Conservation (phyloP, 2,888 invertebrate species). For the Brenthis hecate region DNA sequence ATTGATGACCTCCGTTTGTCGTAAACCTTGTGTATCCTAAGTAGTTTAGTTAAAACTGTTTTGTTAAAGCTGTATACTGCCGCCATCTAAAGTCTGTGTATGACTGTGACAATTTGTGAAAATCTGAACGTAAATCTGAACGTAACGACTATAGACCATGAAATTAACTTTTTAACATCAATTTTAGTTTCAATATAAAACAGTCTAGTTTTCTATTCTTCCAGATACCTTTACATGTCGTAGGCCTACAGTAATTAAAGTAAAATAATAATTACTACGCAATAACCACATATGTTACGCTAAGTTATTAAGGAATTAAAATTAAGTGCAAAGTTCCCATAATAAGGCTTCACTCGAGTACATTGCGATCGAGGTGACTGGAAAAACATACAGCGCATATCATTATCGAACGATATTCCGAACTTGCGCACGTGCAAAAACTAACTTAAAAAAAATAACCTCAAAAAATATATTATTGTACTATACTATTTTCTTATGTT, state of each 20-base stretch:
- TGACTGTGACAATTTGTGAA: too few species aligned
- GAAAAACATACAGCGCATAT: slow-evolving; percentile 27
- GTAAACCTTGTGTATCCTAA: too few species aligned
- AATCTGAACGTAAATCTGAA: too few species aligned
- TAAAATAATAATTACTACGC: slow-evolving; percentile 18
- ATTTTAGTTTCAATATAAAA: not conserved
- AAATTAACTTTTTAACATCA: too few species aligned
- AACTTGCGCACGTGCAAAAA: not conserved
- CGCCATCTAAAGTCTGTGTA: too few species aligned
- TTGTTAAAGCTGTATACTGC: too few species aligned
- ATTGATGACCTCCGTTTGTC: too few species aligned
- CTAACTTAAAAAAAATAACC: too few species aligned
- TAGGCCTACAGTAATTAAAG: not conserved
- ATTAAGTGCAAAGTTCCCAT: slow-evolving; percentile 45
- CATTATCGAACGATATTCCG: slow-evolving; percentile 3
- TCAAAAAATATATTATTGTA: too few species aligned
- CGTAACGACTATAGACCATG: too few species aligned
- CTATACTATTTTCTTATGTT: too few species aligned
- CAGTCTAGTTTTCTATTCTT: not conserved
- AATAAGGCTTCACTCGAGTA: slow-evolving; percentile 43
- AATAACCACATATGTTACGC: slow-evolving; percentile 19
- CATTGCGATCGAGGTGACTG: slow-evolving; percentile 35
- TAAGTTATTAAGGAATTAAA: slow-evolving; percentile 40
- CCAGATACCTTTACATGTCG: not conserved
- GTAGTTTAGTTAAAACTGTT: too few species aligned